Percentiles rank a stretch among this genome's conserved stretches.
These are phyloP conservation scores for Eumacrocentrus americanus DNA, from an alignment of 2,888 invertebrate species.

Conservation along the genomic window DNA sequence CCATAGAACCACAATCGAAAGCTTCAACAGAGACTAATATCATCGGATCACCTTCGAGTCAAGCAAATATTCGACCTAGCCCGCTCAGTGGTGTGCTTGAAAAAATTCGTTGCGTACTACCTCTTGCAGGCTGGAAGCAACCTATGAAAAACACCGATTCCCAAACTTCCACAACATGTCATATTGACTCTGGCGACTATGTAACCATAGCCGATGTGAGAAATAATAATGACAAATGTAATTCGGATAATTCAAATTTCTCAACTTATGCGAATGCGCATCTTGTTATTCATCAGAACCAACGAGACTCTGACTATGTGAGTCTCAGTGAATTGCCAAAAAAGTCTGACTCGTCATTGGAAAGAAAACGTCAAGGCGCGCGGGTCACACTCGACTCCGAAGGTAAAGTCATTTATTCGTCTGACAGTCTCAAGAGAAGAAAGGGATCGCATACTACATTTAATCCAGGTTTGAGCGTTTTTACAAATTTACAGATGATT, in stretches of 20 bases:
- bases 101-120: conserved; percentile 67
- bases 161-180: neutral
- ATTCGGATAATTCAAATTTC: conserved; percentile 36
- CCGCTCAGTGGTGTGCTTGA: conserved; percentile 78
- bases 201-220: conserved; percentile 84
- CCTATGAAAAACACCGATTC: conserved; percentile 23
- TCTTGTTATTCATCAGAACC: conserved; percentile 48
- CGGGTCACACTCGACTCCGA: conserved; percentile 84
- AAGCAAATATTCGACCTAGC: conserved; percentile 43
- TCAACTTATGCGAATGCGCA: conserved; percentile 69
- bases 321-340: conserved; percentile 79
- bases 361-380: conserved; percentile 71
- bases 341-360: conserved; percentile 64
- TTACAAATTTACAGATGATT: neutral
- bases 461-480: conserved; percentile 70
- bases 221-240: conserved; percentile 74
- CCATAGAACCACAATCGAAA: conserved; percentile 40
- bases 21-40: neutral
- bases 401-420: conserved; percentile 87
- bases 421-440: conserved; percentile 80
- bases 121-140: conserved; percentile 49
- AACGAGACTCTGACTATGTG: conserved; percentile 75
- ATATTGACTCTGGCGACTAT: conserved; percentile 76
- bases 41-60: neutral
- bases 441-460: conserved; percentile 86